A percentile compares a stretch with the other conserved stretches of the same genome.
Evolutionary conservation across 2,888 invertebrate species (phyloP).

Genomic region (Hemistola chrysoprasaria): DNA sequence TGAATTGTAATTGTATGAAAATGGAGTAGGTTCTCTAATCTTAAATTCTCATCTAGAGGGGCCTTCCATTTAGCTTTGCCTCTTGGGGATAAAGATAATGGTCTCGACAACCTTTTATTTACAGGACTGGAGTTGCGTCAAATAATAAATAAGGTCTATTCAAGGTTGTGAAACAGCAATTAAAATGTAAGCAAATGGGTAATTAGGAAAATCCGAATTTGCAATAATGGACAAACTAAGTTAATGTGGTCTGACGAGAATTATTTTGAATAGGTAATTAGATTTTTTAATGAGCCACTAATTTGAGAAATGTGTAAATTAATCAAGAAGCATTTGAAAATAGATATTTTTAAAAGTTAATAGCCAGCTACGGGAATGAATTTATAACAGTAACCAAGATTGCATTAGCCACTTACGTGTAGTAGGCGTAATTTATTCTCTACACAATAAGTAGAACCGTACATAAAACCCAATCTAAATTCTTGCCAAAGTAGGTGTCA

Average conservation of each 20-base stretch:
- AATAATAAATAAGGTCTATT: neutral
- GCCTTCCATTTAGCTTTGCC: conserved; percentile 26
- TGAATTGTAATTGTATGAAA: conserved; percentile 38
- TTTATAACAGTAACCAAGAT: neutral
- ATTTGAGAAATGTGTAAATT: too few relatives aligned
- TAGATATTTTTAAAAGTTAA: too few relatives aligned
- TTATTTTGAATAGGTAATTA: too few relatives aligned
- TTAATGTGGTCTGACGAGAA: too few relatives aligned
- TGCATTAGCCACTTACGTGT: conserved; percentile 1
- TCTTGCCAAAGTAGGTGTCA: conserved; percentile 39
- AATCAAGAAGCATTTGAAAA: too few relatives aligned
- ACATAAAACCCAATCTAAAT: conserved; percentile 32
- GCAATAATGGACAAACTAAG: too few relatives aligned
- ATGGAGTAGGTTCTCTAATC: conserved; percentile 42
- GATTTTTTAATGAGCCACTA: too few relatives aligned
- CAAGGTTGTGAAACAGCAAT: conserved; percentile 3
- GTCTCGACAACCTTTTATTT: conserved; percentile 20
- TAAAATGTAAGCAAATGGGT: conserved; percentile 6
- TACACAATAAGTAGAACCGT: conserved; percentile 21
- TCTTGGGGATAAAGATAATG: conserved; percentile 20
- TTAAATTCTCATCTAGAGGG: conserved; percentile 38
- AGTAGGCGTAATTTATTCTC: conserved; percentile 23
- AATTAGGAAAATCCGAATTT: neutral
- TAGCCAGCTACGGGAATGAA: too few relatives aligned
- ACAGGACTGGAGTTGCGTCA: conserved; percentile 1